Conservation (phyloP, 2,113 vertebrate species). For the Phasianus colchicus region DNA sequence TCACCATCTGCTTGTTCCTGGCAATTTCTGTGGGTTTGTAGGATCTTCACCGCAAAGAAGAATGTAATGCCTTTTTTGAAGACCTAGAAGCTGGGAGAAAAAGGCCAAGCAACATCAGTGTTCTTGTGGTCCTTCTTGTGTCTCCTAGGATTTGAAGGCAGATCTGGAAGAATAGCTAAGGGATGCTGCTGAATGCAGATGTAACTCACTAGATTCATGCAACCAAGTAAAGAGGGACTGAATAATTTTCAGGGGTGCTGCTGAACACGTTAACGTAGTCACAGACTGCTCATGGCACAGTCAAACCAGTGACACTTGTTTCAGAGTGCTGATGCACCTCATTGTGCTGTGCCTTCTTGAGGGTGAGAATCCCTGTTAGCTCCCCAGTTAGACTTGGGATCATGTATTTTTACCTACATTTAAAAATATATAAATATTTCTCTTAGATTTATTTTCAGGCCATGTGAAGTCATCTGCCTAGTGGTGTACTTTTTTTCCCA, state of each 20-base stretch:
- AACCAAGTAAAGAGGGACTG: fast-evolving
- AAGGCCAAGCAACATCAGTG: not conserved
- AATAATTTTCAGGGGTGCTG: not conserved
- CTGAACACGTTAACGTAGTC: not conserved
- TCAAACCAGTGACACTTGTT: fast-evolving
- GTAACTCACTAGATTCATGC: not conserved
- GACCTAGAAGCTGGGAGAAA: conserved; percentile 6
- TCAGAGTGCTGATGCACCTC: not conserved
- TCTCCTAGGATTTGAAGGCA: not conserved
- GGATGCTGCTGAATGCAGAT: not conserved
- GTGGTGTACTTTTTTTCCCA: not conserved
- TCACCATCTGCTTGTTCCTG: conserved; percentile 35
- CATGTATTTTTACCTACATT: not conserved
- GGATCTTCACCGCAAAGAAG: not conserved
- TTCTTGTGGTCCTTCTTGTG: not conserved
- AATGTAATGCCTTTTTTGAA: conserved; percentile 19
- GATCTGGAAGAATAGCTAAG: not conserved
- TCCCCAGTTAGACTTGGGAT: not conserved
- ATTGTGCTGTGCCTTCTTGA: not conserved
- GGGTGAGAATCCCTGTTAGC: not conserved
- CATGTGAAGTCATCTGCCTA: not conserved
- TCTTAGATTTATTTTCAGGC: not conserved
- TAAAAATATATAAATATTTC: not conserved
- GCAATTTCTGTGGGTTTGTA: not conserved
- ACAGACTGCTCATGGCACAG: not conserved